These are phyloP conservation scores for Leptobrachium ailaonicum DNA, from an alignment of 2,113 vertebrate species.

Conservation along the genomic window DNA sequence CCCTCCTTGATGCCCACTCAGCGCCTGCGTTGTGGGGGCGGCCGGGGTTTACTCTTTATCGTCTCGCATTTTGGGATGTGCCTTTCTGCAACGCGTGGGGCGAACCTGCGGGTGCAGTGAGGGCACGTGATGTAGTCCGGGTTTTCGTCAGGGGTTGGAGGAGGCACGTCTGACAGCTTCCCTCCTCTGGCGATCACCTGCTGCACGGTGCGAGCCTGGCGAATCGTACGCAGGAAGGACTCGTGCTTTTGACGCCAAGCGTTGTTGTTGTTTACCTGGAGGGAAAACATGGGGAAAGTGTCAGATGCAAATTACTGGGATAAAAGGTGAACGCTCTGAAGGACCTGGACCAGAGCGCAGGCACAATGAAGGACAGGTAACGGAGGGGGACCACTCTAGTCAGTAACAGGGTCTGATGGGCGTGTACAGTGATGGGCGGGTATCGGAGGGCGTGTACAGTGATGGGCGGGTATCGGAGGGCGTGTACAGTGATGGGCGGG, in stretches of 20 bases:
- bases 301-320: background rate
- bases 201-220: conserved; percentile 60
- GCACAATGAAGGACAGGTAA: background rate
- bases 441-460: too few relatives aligned
- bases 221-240: conserved; percentile 63
- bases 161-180: conserved; percentile 55
- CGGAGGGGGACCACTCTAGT: too few relatives aligned
- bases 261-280: conserved; percentile 62
- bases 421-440: too few relatives aligned
- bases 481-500: background rate
- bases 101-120: conserved; percentile 70
- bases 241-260: conserved; percentile 69
- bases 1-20: background rate
- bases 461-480: too few relatives aligned
- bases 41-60: conserved; percentile 67
- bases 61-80: conserved; percentile 74
- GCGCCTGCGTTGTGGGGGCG: conserved; percentile 55
- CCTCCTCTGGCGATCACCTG: conserved; percentile 58
- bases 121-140: conserved; percentile 72
- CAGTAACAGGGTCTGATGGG: background rate
- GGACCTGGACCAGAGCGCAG: too few relatives aligned
- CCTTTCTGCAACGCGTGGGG: conserved; percentile 66
- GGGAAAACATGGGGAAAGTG: background rate
- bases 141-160: conserved; percentile 56
- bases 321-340: background rate